These are phyloP conservation scores for Psettodes erumei DNA, from an alignment of 2,113 vertebrate genomes.

Conservation along the genomic window DNA sequence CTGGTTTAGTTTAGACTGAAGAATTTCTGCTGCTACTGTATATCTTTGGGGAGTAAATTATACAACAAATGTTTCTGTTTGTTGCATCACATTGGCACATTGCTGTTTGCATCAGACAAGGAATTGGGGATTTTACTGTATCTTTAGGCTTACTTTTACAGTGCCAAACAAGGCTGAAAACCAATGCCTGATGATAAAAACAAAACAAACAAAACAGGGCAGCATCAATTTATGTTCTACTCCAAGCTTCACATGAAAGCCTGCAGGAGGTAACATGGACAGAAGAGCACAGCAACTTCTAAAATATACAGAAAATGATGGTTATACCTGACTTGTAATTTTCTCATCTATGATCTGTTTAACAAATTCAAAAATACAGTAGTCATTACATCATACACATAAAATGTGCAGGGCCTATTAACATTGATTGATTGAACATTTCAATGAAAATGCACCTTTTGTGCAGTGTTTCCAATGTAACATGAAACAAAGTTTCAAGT, in stretches of 20 bases:
- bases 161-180: slow-evolving; percentile 35
- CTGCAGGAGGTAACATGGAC: neutral
- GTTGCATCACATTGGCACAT: slow-evolving; percentile 53
- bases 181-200: neutral
- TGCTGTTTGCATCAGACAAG: slow-evolving; percentile 46
- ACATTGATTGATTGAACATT: neutral
- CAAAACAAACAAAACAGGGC: neutral
- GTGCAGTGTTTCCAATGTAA: no score
- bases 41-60: slow-evolving; percentile 11
- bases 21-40: slow-evolving; percentile 11
- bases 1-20: slow-evolving; percentile 3
- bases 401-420: neutral
- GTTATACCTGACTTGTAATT: neutral
- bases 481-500: no score
- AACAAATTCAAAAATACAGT: neutral
- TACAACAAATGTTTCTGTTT: slow-evolving; percentile 40
- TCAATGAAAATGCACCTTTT: no score
- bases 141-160: slow-evolving; percentile 27
- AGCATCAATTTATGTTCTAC: neutral
- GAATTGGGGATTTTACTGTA: slow-evolving; percentile 33
- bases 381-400: neutral
- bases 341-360: neutral
- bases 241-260: neutral
- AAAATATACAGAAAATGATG: neutral
- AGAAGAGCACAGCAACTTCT: neutral